Conservation (phyloP, 2,888 invertebrate genomes). For the Clunio marinus region DNA sequence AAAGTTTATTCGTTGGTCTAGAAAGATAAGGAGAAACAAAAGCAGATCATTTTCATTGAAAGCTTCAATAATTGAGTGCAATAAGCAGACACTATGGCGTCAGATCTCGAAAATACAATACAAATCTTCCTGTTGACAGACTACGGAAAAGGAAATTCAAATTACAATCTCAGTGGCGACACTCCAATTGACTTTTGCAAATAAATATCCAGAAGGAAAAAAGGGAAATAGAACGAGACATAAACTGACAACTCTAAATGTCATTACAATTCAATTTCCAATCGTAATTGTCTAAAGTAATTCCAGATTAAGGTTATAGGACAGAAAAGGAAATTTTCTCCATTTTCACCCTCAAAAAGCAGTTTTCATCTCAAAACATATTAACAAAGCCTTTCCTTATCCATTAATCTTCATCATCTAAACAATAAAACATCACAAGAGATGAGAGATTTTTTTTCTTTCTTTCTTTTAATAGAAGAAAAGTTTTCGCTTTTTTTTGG, state of each 20-base stretch:
- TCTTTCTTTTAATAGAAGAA: background rate
- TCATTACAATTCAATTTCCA: background rate
- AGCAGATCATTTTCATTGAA: conserved; percentile 5
- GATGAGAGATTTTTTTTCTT: background rate
- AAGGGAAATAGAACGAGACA: no score
- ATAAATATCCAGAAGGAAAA: no score
- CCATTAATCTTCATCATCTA: conserved; percentile 33
- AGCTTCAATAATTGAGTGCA: conserved; percentile 12
- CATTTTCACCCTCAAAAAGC: background rate
- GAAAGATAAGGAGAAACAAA: background rate
- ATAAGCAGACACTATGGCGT: conserved; percentile 7
- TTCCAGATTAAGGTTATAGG: background rate
- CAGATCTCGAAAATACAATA: background rate
- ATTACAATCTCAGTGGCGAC: no score
- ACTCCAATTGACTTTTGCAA: no score
- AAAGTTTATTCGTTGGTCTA: background rate
- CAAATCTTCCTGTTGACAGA: background rate
- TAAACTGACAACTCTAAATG: background rate
- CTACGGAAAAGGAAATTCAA: no score
- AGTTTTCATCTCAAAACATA: background rate
- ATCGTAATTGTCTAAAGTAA: background rate
- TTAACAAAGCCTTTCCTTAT: background rate
- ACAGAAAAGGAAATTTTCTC: no score
- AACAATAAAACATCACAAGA: conserved; percentile 21
- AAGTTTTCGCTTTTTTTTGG: background rate